Conservation (phyloP, 2,888 invertebrate species). For the Lithophane leautieri region DNA sequence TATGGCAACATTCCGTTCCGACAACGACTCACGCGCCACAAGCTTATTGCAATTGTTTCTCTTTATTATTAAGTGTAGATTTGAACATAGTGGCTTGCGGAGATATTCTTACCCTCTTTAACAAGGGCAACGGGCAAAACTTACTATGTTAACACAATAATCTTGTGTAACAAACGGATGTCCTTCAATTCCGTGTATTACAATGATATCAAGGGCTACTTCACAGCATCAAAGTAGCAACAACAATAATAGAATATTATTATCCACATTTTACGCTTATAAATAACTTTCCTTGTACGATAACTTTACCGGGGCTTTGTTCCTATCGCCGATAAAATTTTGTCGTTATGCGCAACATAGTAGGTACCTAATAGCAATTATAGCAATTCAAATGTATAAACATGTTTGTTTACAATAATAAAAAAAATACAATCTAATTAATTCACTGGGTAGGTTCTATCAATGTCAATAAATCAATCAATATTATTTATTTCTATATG, state of each 20-base stretch:
- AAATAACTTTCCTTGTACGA: slow-evolving; percentile 57
- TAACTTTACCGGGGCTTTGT: slow-evolving; percentile 36
- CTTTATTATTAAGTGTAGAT: too few relatives aligned
- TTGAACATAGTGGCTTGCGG: too few relatives aligned
- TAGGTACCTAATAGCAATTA: slow-evolving; percentile 30
- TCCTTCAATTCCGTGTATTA: slow-evolving; percentile 29
- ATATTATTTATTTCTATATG: too few relatives aligned
- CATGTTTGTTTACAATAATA: slow-evolving; percentile 18
- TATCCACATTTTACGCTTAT: slow-evolving; percentile 25
- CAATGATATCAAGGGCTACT: slow-evolving; percentile 8
- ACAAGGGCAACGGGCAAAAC: neutral
- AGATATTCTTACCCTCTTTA: too few relatives aligned
- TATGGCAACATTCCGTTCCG: too few relatives aligned
- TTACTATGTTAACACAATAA: neutral
- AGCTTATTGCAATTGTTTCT: too few relatives aligned
- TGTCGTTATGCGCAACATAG: slow-evolving; percentile 39
- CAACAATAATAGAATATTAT: neutral
- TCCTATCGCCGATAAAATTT: slow-evolving; percentile 33
- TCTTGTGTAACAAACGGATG: slow-evolving; percentile 21
- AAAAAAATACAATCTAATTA: slow-evolving; percentile 28
- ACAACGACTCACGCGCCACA: too few relatives aligned
- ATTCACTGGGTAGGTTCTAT: neutral
- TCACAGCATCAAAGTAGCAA: slow-evolving; percentile 20
- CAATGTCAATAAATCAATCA: too few relatives aligned
- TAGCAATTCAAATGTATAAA: slow-evolving; percentile 30